phyloP scores from a whole-genome alignment of 2,113 vertebrate genomes.

The Oncorhynchus nerka region DNA sequence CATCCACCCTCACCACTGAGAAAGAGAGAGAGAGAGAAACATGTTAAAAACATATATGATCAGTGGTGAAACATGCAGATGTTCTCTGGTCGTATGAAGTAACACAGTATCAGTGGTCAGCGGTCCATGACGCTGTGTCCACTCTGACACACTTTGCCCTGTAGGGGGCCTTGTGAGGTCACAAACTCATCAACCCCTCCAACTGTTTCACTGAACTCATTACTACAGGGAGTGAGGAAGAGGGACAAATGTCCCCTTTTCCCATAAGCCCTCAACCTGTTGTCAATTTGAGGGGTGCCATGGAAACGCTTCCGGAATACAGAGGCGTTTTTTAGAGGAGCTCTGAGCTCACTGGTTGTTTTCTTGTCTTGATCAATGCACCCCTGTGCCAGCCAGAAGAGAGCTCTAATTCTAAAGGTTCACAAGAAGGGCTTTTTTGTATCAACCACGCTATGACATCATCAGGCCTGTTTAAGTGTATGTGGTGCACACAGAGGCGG shows the following conservation, averaged over 20 bases:
- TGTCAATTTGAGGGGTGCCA: conserved; percentile 65
- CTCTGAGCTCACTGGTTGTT: conserved; percentile 45
- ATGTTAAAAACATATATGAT: not conserved
- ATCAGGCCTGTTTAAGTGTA: not conserved
- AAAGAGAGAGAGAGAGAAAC: not conserved
- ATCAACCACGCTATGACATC: conserved; percentile 22
- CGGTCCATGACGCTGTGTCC: not conserved
- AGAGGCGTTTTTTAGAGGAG: conserved; percentile 52
- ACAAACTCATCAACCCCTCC: conserved; percentile 26
- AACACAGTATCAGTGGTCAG: no score
- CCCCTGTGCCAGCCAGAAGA: conserved; percentile 45
- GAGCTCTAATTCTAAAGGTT: conserved; percentile 41
- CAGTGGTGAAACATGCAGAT: not conserved
- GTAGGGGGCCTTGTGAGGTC: conserved; percentile 51
- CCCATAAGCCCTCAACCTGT: conserved; percentile 76
- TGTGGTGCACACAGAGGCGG: not conserved
- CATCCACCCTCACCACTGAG: conserved; percentile 75
- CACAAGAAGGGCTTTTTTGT: conserved; percentile 29
- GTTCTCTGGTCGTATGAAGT: not conserved
- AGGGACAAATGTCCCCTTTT: conserved; percentile 64
- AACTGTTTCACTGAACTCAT: conserved; percentile 57
- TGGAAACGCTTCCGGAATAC: conserved; percentile 70
- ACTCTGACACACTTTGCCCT: conserved; percentile 26
- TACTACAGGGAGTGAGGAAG: conserved; percentile 55
- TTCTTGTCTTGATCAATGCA: conserved; percentile 60